Evolutionary conservation across 1,140 invertebrate genomes (phyloP), one percentile per base, ranked within the genome.

Genomic region (Zaprionus davidi): DNA sequence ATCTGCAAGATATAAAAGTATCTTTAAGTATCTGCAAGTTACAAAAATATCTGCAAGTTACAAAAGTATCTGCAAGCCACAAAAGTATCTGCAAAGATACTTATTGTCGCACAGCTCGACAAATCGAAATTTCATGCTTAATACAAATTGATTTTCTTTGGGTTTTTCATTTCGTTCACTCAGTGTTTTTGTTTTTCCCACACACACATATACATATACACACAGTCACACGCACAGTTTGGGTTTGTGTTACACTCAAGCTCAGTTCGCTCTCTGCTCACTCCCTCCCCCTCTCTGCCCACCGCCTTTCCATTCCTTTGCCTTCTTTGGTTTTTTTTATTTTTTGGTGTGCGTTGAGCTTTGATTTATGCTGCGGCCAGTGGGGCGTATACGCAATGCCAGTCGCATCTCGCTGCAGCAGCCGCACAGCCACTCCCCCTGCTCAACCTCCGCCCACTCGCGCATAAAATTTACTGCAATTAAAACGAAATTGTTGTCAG

Each of bases 51-150:
- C 38, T 41, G 38, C 63, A 60, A 80, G 60, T 64, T 69, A 36
- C 71, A 56, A 67, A 68, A 71, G 64, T 86, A 72, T 79, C 68
- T 81, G 65, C 49, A 76, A 73, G 58, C 65, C 64, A 31, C 34
- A 49, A 46, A 46, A 46, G 41, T 46, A 46, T 46, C 41, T 46
- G 38, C 38, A 41, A 41, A 41, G n/a, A 41, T 41, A 41, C 15
- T 41, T 56, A 44, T 44, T 76, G 67, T 76, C 55, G 73, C 68
- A 75, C 63, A 66, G 46, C 34, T 44, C 36, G 28, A 34, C 78
- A 82, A 83, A 87, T 87, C 84, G 83, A 88, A 87, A 87, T 81
- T 88, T 88, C 76, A 88, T 84, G 76, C 78, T 73, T 84, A 81
- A 88, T 84, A 90, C 84, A 88, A 84, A 88, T 88, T 88, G 84